A percentile compares a stretch with the other conserved stretches of the same genome.
Conservation (phyloP, 30 jellyfish, hydroid and myxozoan species). For the Chrysaora quinquecirrha region DNA sequence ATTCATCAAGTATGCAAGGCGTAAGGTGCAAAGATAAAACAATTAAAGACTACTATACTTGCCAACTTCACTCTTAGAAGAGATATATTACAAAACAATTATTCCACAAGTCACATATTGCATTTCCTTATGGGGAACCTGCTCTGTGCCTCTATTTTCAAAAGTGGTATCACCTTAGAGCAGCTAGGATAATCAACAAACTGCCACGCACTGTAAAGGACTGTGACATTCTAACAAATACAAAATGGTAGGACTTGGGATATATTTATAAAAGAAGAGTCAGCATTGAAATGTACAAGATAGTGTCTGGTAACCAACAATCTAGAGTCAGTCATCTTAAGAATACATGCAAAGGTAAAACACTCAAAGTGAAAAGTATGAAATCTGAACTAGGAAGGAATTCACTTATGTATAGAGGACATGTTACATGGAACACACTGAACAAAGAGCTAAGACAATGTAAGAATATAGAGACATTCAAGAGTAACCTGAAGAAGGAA, state of each 20-base stretch:
- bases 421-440: slow-evolving; percentile 27
- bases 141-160: slow-evolving; percentile 39
- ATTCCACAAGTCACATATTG: slow-evolving; percentile 52
- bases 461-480: slow-evolving; percentile 46
- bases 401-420: slow-evolving; percentile 33
- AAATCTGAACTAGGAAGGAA: slow-evolving; percentile 53
- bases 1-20: slow-evolving; percentile 37
- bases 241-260: slow-evolving; percentile 59
- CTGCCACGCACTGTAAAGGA: slow-evolving; percentile 17
- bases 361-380: slow-evolving; percentile 9
- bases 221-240: slow-evolving; percentile 49
- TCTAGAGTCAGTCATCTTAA: slow-evolving; percentile 6
- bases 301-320: slow-evolving; percentile 10
- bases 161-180: slow-evolving; percentile 50
- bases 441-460: slow-evolving; percentile 48
- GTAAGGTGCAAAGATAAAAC: slow-evolving; percentile 48
- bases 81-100: slow-evolving; percentile 48
- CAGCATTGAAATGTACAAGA: slow-evolving; percentile 19
- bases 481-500: slow-evolving; percentile 43
- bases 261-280: slow-evolving; percentile 20
- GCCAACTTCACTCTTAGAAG: slow-evolving; percentile 50
- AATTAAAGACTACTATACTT: slow-evolving; percentile 40
- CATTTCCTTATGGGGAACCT: slow-evolving; percentile 69
- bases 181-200: slow-evolving; percentile 55
- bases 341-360: slow-evolving; percentile 21